phyloP scores from a whole-genome alignment of 2,113 vertebrate genomes.

The Stigmatopora nigra region DNA sequence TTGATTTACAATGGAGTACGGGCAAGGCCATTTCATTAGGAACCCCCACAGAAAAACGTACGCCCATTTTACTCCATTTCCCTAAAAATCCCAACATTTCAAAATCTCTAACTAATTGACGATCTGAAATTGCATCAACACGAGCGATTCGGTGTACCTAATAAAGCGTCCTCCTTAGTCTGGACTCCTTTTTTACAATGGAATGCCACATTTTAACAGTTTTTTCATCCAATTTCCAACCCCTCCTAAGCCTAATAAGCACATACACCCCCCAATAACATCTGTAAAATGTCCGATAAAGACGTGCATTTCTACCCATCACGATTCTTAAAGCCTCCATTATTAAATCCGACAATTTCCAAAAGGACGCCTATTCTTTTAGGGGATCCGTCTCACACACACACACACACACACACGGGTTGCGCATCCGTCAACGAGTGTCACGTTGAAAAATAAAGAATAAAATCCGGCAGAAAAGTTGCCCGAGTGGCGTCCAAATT shows the following conservation, averaged over 20 bases:
- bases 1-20: no score
- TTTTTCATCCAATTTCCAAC: background rate
- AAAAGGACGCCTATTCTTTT: background rate
- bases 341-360: background rate
- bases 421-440: constrained; percentile 1
- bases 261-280: no score
- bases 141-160: background rate
- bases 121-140: background rate
- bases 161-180: background rate
- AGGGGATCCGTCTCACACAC: background rate
- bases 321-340: background rate
- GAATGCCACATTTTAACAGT: background rate
- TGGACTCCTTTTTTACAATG: background rate
- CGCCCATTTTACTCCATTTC: no score
- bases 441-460: background rate
- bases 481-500: background rate
- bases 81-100: no score
- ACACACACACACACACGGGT: background rate
- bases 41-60: no score
- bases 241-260: no score
- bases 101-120: no score
- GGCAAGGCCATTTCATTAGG: no score
- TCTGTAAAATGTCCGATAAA: no score
- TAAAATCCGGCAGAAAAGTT: background rate
- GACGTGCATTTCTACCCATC: background rate